Percentiles rank a stretch among this genome's conserved stretches.
These are phyloP conservation scores for Chiloscyllium punctatum DNA, from an alignment of 2,797 vertebrate species.

Conservation along the genomic window DNA sequence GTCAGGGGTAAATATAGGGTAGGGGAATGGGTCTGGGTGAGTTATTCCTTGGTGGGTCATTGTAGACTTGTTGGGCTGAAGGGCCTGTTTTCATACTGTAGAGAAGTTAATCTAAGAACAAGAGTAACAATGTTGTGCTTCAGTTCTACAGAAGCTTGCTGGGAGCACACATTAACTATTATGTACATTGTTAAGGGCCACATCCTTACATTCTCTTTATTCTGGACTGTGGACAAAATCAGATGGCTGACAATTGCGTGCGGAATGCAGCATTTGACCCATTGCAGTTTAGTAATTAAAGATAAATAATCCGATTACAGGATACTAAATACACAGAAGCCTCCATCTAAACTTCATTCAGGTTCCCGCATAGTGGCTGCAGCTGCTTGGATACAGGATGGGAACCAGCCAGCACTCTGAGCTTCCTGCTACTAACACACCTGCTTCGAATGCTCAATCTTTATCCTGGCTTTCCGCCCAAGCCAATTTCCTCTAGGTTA, in stretches of 20 bases:
- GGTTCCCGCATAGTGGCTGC: neutral
- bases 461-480: neutral
- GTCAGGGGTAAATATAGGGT: no score
- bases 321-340: neutral
- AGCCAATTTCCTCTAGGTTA: neutral
- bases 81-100: no score
- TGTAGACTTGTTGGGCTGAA: no score
- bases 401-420: neutral
- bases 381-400: neutral
- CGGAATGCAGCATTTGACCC: neutral
- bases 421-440: neutral
- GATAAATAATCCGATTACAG: neutral
- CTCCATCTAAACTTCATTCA: neutral
- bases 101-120: no score
- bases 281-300: neutral
- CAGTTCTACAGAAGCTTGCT: no score
- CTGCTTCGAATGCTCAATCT: neutral
- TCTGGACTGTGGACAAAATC: neutral
- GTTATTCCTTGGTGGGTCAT: no score
- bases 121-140: no score
- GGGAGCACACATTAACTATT: no score
- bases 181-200: no score
- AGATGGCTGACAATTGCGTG: neutral
- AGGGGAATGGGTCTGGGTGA: no score
- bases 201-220: no score